A percentile compares a stretch with the other conserved stretches of the same genome.
Evolutionary conservation across 2,113 vertebrate genomes (phyloP).

Genomic region (Syrrhaptes paradoxus): DNA sequence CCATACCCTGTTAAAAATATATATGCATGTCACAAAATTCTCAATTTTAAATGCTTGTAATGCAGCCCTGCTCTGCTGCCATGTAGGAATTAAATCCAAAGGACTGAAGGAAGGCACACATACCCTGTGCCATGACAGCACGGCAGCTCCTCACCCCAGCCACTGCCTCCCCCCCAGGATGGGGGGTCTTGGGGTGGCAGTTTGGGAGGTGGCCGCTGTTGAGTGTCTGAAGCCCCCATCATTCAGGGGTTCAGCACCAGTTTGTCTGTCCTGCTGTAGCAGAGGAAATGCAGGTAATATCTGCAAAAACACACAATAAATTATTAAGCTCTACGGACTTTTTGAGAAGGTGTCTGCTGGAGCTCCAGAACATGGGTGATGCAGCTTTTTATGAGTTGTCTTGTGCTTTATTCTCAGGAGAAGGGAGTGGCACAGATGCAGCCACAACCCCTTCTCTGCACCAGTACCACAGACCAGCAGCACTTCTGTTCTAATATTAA

Average conservation of each 20-base stretch:
- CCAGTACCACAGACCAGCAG: not conserved
- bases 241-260: not conserved
- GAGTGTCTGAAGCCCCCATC: accelerated
- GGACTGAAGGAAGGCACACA: accelerated
- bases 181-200: not conserved
- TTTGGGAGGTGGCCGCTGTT: not conserved
- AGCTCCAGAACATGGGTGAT: not conserved
- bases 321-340: not conserved
- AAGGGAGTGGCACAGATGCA: not conserved
- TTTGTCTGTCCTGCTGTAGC: not conserved
- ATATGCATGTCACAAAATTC: accelerated
- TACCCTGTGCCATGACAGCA: not conserved
- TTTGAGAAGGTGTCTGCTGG: not conserved
- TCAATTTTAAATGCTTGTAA: not conserved
- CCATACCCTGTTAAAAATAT: not conserved
- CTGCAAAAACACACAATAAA: not conserved
- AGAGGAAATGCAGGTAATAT: not conserved
- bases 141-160: not conserved
- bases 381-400: not conserved
- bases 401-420: not conserved
- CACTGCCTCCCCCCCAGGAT: not conserved
- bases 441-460: not conserved
- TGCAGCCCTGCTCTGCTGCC: not conserved
- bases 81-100: not conserved
- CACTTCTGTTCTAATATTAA: no score